These are phyloP conservation scores for Balaenoptera acutorostrata DNA, from an alignment of 2,113 vertebrate genomes.

Conservation along the genomic window DNA sequence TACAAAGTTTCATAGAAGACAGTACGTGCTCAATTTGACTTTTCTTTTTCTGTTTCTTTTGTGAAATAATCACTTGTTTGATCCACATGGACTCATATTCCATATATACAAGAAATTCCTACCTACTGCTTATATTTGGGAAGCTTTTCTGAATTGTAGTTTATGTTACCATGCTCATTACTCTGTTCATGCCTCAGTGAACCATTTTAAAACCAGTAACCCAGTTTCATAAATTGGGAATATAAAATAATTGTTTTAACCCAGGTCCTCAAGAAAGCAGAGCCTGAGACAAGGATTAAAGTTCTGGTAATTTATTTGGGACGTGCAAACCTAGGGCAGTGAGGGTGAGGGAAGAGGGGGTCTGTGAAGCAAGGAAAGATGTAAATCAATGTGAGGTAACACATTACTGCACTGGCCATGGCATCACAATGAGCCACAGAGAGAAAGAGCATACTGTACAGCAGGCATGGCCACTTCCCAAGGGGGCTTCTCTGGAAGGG, in stretches of 20 bases:
- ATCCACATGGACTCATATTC: background rate
- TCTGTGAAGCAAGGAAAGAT: background rate
- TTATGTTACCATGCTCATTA: background rate
- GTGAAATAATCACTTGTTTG: background rate
- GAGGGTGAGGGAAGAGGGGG: background rate
- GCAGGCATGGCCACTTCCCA: no score
- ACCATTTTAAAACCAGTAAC: background rate
- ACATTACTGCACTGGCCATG: fast-evolving
- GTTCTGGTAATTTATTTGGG: background rate
- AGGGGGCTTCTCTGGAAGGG: background rate
- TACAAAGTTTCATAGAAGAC: background rate
- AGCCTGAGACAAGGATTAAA: background rate
- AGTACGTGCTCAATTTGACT: background rate
- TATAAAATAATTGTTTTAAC: background rate
- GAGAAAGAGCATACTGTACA: background rate
- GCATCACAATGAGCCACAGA: background rate
- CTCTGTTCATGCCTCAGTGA: background rate
- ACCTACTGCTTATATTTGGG: background rate
- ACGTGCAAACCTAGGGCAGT: background rate
- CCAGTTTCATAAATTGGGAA: background rate
- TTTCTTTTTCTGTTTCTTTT: background rate
- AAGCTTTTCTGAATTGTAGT: background rate
- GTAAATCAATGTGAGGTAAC: background rate
- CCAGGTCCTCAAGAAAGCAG: background rate
- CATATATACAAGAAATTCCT: background rate